Evolutionary conservation across 2,888 invertebrate genomes (phyloP).

Genomic region (Sialis fuliginosa): DNA sequence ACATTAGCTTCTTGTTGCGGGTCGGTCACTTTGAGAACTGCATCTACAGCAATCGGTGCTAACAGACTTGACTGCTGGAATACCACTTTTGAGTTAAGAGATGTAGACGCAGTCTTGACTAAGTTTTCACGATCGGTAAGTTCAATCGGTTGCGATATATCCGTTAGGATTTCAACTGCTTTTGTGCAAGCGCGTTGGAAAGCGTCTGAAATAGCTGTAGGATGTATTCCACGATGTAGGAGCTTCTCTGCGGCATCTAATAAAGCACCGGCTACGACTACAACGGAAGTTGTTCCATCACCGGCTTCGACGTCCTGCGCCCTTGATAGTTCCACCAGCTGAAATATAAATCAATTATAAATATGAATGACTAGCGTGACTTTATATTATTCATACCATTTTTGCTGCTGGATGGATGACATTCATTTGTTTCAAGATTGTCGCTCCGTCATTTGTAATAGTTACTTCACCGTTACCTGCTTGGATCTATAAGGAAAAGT

Average conservation of each 20-base stretch:
- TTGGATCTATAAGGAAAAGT: constrained; percentile 57
- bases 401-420: constrained; percentile 97
- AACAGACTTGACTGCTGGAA: constrained; percentile 91
- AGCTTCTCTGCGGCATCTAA: constrained; percentile 89
- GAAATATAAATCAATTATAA: constrained; percentile 15
- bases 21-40: constrained; percentile 74
- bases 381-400: constrained; percentile 48
- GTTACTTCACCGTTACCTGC: constrained; percentile 94
- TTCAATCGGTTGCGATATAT: constrained; percentile 75
- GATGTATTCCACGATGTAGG: constrained; percentile 87
- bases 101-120: constrained; percentile 90
- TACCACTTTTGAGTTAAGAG: constrained; percentile 96
- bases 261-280: constrained; percentile 90
- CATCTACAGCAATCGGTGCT: constrained; percentile 94
- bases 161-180: constrained; percentile 58
- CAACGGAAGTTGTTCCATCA: constrained; percentile 98
- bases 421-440: constrained; percentile 97
- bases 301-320: constrained; percentile 99
- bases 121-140: constrained; percentile 73
- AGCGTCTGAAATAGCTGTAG: constrained; percentile 91
- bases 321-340: constrained; percentile 94
- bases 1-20: constrained; percentile 48
- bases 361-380: not conserved
- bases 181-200: constrained; percentile 75
- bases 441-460: constrained; percentile 99